Conservation (phyloP, 2,888 invertebrate species). For the Pollenia labialis region DNA sequence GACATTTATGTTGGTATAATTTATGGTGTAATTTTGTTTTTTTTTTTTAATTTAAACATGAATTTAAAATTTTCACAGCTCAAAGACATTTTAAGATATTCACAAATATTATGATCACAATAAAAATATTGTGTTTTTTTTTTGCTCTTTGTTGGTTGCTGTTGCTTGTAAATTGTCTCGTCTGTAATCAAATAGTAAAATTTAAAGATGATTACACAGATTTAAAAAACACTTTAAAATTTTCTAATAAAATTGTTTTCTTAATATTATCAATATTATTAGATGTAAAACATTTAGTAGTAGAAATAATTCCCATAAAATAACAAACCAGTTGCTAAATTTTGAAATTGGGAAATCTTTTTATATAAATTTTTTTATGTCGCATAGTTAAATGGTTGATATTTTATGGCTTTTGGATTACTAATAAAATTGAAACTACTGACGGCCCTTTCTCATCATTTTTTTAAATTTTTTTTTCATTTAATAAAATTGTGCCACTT, state of each 20-base stretch:
- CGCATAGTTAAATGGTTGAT: neutral
- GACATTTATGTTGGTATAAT: constrained; percentile 64
- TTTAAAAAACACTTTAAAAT: constrained; percentile 1
- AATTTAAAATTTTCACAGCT: constrained; percentile 50
- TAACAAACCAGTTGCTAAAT: constrained; percentile 2
- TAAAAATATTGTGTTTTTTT: constrained; percentile 10
- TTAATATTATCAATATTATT: constrained; percentile 1
- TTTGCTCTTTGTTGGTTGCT: neutral
- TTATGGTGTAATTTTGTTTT: constrained; percentile 57
- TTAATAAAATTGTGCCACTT: constrained; percentile 6
- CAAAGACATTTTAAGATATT: constrained; percentile 52
- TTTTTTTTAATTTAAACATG: constrained; percentile 25
- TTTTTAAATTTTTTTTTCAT: neutral
- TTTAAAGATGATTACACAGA: neutral
- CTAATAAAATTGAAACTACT: constrained; percentile 17
- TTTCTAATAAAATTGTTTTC: neutral
- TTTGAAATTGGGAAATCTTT: neutral
- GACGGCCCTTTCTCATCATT: neutral
- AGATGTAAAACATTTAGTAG: neutral
- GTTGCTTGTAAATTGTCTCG: neutral
- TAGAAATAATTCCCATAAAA: neutral
- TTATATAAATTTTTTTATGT: neutral
- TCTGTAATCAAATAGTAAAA: constrained; percentile 18
- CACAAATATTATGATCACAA: constrained; percentile 23
- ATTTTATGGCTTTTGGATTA: neutral